Conservation (phyloP, 2,888 invertebrate genomes). For the Mamestra brassicae region DNA sequence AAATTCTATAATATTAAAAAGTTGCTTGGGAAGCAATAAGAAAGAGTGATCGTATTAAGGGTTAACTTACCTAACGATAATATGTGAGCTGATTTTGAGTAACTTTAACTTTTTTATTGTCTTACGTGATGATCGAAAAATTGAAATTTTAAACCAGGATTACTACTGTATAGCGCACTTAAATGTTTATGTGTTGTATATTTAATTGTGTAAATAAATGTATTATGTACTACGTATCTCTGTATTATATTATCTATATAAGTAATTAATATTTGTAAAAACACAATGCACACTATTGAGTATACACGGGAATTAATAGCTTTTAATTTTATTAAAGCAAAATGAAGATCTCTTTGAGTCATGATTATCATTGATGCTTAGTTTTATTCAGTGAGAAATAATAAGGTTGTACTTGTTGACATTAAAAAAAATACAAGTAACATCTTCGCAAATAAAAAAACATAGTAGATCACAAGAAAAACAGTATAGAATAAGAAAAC, state of each 20-base stretch:
- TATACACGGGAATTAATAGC: too few relatives aligned
- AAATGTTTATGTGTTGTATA: neutral
- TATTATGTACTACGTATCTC: neutral
- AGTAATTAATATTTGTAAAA: conserved; percentile 4
- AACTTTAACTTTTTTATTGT: neutral
- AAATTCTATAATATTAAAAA: too few relatives aligned
- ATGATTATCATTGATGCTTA: neutral
- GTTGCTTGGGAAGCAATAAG: too few relatives aligned
- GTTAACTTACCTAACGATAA: too few relatives aligned
- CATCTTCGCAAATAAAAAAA: too few relatives aligned
- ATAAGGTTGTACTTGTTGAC: too few relatives aligned
- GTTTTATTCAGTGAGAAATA: neutral
- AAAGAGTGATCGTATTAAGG: too few relatives aligned
- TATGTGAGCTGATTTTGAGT: neutral
- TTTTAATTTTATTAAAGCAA: neutral
- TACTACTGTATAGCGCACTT: neutral
- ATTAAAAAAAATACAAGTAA: neutral
- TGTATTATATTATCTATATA: conserved; percentile 5
- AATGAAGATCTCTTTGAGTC: neutral
- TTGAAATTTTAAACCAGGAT: neutral
- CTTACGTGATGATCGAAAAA: neutral
- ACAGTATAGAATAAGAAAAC: neutral
- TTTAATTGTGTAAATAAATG: conserved; percentile 8
- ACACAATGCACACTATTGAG: neutral
- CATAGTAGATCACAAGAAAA: neutral